Conservation (phyloP, 2,113 vertebrate species). For the Urocolius indicus region DNA sequence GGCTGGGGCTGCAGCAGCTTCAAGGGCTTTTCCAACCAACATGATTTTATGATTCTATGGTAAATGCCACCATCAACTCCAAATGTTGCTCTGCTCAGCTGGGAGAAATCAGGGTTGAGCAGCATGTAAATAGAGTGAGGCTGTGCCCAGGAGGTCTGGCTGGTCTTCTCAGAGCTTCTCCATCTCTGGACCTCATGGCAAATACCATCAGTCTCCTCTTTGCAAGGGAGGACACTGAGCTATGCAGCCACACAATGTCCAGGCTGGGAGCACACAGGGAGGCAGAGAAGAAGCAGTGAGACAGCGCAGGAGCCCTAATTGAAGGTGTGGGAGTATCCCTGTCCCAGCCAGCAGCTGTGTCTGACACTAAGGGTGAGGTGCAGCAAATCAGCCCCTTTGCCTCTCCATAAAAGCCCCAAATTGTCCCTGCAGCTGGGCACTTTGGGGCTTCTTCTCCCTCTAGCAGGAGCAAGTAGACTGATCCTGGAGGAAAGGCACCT, state of each 20-base stretch:
- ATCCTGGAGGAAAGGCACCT: conserved; percentile 4
- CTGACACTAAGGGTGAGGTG: neutral
- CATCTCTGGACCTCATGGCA: neutral
- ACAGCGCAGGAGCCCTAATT: neutral
- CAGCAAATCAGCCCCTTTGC: neutral
- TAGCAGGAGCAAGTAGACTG: neutral
- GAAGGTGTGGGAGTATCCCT: neutral
- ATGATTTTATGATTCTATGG: no score
- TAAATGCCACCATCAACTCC: neutral
- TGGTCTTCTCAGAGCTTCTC: neutral
- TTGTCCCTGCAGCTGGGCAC: neutral
- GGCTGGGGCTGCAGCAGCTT: no score
- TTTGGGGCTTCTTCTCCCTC: neutral
- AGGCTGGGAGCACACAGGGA: fast-evolving
- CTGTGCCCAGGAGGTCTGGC: neutral
- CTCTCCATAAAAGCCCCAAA: neutral
- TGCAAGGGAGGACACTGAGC: neutral
- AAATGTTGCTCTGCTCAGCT: fast-evolving
- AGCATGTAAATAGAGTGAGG: fast-evolving
- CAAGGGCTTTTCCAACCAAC: no score
- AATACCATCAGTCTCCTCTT: neutral
- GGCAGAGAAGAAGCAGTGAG: neutral
- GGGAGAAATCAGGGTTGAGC: neutral
- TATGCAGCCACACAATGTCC: fast-evolving
- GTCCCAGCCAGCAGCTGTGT: neutral